These are phyloP conservation scores for Cecidostiba fungosa DNA, from an alignment of 2,888 invertebrate genomes.

Conservation along the genomic window DNA sequence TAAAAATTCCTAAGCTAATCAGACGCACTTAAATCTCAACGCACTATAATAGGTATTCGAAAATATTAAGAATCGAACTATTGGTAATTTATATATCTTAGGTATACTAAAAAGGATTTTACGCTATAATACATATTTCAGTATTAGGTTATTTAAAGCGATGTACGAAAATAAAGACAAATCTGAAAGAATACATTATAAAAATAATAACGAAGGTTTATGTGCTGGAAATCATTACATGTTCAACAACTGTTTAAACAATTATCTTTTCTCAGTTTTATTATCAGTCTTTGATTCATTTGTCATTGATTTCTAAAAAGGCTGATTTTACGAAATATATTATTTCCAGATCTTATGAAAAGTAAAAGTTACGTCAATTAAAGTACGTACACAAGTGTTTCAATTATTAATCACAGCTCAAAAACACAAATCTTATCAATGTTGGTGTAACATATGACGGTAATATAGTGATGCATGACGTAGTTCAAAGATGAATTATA, in stretches of 20 bases:
- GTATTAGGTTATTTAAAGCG: background rate
- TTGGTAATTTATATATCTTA: too few species aligned
- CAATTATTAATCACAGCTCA: slow-evolving; percentile 24
- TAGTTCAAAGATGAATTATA: slow-evolving; percentile 10
- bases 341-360: slow-evolving; percentile 30
- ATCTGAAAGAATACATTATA: background rate
- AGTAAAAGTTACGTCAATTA: slow-evolving; percentile 40
- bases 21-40: background rate
- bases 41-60: background rate
- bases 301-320: background rate
- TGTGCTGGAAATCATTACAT: slow-evolving; percentile 26
- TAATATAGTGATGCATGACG: slow-evolving; percentile 27
- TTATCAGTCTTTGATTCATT: background rate
- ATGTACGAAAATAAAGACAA: background rate
- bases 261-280: background rate
- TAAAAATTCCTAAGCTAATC: too few species aligned
- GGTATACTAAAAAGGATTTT: background rate
- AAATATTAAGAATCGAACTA: too few species aligned
- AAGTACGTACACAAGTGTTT: slow-evolving; percentile 50
- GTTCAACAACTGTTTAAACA: slow-evolving; percentile 14
- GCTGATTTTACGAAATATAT: slow-evolving; percentile 25
- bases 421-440: slow-evolving; percentile 36
- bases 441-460: background rate
- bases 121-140: background rate
- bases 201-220: background rate